These are phyloP conservation scores for Urocolius indicus DNA, from an alignment of 2,113 vertebrate species.

Conservation along the genomic window DNA sequence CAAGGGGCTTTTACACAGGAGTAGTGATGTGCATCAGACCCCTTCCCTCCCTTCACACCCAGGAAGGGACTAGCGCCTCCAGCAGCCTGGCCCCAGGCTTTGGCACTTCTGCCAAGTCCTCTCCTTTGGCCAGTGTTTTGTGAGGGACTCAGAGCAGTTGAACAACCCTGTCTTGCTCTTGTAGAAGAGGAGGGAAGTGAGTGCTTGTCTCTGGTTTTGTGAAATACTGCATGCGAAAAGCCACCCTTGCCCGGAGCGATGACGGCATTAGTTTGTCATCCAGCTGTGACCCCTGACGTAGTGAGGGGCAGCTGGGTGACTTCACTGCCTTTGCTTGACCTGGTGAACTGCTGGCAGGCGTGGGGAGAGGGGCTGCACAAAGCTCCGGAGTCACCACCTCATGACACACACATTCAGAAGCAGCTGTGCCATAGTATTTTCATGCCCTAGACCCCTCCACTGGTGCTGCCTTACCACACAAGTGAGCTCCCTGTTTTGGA, in stretches of 20 bases:
- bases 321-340: background rate
- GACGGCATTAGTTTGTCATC: background rate
- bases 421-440: background rate
- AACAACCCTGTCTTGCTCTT: background rate
- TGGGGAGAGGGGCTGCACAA: background rate
- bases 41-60: background rate
- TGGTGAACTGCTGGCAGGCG: background rate
- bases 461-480: background rate
- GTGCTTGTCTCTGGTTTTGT: background rate
- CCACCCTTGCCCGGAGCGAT: background rate
- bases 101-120: background rate
- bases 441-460: background rate
- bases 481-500: background rate
- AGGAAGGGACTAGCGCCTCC: background rate
- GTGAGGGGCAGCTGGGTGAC: background rate
- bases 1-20: background rate
- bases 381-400: fast-evolving
- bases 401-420: fast-evolving
- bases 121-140: background rate
- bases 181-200: background rate
- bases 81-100: background rate
- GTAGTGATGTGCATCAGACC: background rate
- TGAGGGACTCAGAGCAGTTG: background rate
- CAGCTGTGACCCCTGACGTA: background rate
- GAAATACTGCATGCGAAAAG: background rate